phyloP scores from a whole-genome alignment of 2,888 invertebrate species.

The Cheilosia scutellata region DNA sequence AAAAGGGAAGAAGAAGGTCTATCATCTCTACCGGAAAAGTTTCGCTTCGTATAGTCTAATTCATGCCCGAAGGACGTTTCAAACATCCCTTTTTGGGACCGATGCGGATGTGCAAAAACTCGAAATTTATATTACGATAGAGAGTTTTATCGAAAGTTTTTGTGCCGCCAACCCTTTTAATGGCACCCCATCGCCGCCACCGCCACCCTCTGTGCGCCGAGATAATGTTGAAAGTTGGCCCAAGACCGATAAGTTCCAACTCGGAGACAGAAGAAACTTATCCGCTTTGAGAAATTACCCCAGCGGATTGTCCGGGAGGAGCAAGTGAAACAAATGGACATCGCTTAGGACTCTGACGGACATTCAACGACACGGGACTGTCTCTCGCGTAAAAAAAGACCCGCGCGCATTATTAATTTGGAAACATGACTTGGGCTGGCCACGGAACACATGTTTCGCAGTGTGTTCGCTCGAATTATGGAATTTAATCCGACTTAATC shows the following conservation, averaged over 20 bases:
- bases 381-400: constrained; percentile 15
- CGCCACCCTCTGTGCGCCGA: constrained; percentile 45
- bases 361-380: constrained; percentile 48
- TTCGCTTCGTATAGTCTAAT: constrained; percentile 68
- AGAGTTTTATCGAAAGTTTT: constrained; percentile 76
- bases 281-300: constrained; percentile 65
- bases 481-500: constrained; percentile 76
- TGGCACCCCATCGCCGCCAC: constrained; percentile 17
- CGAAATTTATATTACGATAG: constrained; percentile 75
- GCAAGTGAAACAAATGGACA: constrained; percentile 74
- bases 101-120: constrained; percentile 55
- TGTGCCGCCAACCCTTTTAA: constrained; percentile 58
- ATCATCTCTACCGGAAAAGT: constrained; percentile 65
- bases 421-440: constrained; percentile 52
- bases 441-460: constrained; percentile 66
- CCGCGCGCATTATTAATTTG: constrained; percentile 69
- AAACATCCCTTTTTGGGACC: constrained; percentile 67
- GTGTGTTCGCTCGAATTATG: constrained; percentile 72
- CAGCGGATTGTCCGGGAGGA: constrained; percentile 52
- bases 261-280: constrained; percentile 35
- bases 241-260: constrained; percentile 32
- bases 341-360: constrained; percentile 73
- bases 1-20: constrained; percentile 48
- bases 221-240: constrained; percentile 71
- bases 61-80: constrained; percentile 65